Evolutionary conservation across 2,888 invertebrate genomes (phyloP).

Genomic region (Drosophila recens): DNA sequence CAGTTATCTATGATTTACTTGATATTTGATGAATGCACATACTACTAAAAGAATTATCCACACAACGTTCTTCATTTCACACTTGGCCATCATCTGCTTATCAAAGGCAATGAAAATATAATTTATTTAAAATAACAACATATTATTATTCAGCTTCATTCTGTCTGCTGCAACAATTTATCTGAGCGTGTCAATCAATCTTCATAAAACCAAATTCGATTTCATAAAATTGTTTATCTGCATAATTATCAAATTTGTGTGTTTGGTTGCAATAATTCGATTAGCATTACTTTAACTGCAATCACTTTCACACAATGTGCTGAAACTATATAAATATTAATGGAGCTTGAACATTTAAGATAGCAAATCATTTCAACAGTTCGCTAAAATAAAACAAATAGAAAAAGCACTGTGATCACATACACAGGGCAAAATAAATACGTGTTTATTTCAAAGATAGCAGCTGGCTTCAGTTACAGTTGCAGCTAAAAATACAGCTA

Average conservation of each 20-base stretch:
- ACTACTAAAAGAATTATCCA: no score
- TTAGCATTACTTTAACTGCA: not conserved
- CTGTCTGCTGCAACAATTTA: not conserved
- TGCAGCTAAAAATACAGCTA: not conserved
- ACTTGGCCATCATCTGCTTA: not conserved
- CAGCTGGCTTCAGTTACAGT: slow-evolving; percentile 9
- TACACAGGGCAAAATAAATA: slow-evolving; percentile 13
- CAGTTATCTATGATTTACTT: no score
- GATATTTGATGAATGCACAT: no score
- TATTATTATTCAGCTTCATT: not conserved
- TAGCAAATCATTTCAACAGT: not conserved
- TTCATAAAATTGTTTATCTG: not conserved
- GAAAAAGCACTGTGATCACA: not conserved
- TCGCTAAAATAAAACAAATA: not conserved
- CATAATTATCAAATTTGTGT: slow-evolving; percentile 1
- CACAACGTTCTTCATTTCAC: not conserved
- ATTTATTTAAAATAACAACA: not conserved
- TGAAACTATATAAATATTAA: not conserved
- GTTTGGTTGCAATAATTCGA: slow-evolving; percentile 3
- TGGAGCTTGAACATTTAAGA: not conserved
- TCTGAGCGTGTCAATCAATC: not conserved
- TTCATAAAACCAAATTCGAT: not conserved
- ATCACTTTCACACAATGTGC: not conserved
- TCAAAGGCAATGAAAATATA: not conserved
- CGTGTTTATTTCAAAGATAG: slow-evolving; percentile 9